Evolutionary conservation across 2,888 invertebrate species (phyloP).

Genomic region (Pemphredon lugubris): DNA sequence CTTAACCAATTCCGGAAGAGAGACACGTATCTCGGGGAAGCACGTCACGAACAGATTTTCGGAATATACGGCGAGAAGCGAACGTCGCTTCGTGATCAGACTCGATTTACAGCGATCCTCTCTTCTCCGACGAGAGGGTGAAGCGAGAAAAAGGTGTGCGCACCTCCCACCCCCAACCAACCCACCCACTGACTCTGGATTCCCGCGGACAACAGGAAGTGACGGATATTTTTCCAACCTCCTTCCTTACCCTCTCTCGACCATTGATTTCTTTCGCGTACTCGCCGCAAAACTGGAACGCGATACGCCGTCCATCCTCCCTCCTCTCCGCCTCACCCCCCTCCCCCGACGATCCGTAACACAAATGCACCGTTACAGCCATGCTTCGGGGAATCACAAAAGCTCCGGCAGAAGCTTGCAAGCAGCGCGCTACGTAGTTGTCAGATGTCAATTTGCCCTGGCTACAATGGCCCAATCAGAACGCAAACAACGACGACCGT

Average conservation of each 20-base stretch:
- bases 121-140: constrained; percentile 16
- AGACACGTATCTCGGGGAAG: background rate
- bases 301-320: background rate
- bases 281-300: constrained; percentile 5
- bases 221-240: constrained; percentile 37
- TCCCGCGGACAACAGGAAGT: constrained; percentile 19
- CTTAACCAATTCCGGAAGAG: no score
- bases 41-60: constrained; percentile 29
- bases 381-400: constrained; percentile 62
- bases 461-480: constrained; percentile 79
- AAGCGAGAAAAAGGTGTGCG: no score
- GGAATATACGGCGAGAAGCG: constrained; percentile 11
- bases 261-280: constrained; percentile 13
- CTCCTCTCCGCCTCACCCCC: no score
- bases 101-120: constrained; percentile 43
- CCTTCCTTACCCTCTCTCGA: constrained; percentile 3
- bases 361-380: constrained; percentile 24
- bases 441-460: constrained; percentile 76
- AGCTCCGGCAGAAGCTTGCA: constrained; percentile 53
- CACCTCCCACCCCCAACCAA: no score
- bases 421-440: constrained; percentile 60
- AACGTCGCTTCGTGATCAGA: constrained; percentile 53
- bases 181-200: constrained; percentile 9
- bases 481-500: constrained; percentile 74
- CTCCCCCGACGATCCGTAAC: constrained; percentile 3